Evolutionary conservation across 2,888 invertebrate genomes (phyloP).

Genomic region (Lasioglossum leucozonium): DNA sequence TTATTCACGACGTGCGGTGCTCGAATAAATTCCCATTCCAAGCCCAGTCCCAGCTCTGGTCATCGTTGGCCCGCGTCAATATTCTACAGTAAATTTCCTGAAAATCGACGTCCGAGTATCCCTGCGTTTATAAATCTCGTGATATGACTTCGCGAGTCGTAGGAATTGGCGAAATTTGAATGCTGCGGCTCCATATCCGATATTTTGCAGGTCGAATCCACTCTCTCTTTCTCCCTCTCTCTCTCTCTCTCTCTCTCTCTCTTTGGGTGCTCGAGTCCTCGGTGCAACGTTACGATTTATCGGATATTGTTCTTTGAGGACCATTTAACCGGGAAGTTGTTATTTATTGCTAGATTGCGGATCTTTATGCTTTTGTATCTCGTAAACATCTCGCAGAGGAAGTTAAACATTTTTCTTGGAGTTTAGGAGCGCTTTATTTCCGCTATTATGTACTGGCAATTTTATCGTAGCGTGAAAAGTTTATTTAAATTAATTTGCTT

Average conservation of each 20-base stretch:
- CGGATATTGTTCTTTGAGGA: not conserved
- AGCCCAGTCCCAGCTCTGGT: not conserved
- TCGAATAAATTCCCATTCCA: slow-evolving; percentile 68
- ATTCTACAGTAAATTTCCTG: slow-evolving; percentile 36
- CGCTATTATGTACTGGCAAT: not conserved
- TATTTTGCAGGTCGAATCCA: not conserved
- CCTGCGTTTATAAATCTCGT: slow-evolving; percentile 19
- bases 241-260: not conserved
- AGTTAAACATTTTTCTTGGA: not conserved
- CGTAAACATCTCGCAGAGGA: not conserved
- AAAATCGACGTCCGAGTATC: slow-evolving; percentile 23
- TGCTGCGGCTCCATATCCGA: not conserved
- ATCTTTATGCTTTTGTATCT: not conserved
- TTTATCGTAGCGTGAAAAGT: not conserved
- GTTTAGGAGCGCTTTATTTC: not conserved
- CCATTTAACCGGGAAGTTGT: not conserved
- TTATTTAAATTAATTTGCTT: not conserved
- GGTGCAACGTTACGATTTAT: not conserved
- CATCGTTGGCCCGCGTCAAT: slow-evolving; percentile 31
- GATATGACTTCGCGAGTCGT: not conserved
- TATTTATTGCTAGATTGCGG: not conserved
- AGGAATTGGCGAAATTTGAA: not conserved
- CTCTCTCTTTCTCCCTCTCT: not conserved
- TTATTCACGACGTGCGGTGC: slow-evolving; percentile 54
- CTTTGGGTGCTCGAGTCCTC: not conserved